Conservation (phyloP, 2,113 vertebrate species). For the Corythaixoides concolor region DNA sequence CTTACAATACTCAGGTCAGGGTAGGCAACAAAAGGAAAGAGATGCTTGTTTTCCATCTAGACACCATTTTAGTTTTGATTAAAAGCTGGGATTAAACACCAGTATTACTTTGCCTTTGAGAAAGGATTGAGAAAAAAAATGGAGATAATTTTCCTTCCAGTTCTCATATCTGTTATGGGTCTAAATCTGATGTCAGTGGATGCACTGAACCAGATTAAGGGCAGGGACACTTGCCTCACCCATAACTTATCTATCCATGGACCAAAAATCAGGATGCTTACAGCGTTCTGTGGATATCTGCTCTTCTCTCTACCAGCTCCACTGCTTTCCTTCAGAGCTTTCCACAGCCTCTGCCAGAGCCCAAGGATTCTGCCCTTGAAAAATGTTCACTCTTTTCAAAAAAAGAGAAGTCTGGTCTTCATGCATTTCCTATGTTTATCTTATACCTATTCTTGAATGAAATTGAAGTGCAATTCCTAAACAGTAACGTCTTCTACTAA, state of each 20-base stretch:
- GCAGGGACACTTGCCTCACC: background rate
- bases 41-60: background rate
- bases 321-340: background rate
- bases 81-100: background rate
- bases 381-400: background rate
- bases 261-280: background rate
- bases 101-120: background rate
- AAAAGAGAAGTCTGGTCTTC: background rate
- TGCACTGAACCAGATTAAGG: background rate
- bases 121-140: background rate
- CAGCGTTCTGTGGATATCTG: background rate
- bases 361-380: background rate
- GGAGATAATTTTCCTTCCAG: background rate
- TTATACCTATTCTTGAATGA: background rate
- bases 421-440: background rate
- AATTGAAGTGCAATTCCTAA: background rate
- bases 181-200: background rate
- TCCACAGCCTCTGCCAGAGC: background rate
- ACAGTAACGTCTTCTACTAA: background rate
- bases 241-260: background rate
- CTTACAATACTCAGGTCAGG: background rate
- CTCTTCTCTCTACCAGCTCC: background rate
- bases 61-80: background rate
- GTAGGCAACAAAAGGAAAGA: background rate
- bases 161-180: background rate